These are phyloP conservation scores for Strigops habroptila DNA, from an alignment of 2,113 vertebrate species.

Conservation along the genomic window DNA sequence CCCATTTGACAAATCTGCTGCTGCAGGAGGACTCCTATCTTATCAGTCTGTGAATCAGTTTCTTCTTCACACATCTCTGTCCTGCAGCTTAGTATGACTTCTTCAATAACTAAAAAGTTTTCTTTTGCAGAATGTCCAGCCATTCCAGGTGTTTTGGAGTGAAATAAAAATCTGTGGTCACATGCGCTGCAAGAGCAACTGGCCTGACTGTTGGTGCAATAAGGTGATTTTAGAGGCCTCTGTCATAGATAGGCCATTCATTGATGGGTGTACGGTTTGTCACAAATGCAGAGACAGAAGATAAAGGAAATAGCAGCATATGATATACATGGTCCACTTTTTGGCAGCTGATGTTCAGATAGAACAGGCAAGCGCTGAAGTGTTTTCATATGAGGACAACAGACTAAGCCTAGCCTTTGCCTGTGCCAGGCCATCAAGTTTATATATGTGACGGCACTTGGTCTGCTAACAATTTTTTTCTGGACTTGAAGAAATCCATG, in stretches of 20 bases:
- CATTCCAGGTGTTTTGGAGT: not conserved
- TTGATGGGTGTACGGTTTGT: not conserved
- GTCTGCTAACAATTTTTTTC: not conserved
- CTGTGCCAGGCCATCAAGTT: not conserved
- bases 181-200: not conserved
- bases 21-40: not conserved
- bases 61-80: not conserved
- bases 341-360: not conserved
- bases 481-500: not conserved
- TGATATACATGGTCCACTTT: not conserved
- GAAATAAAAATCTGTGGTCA: not conserved
- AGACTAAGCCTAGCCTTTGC: not conserved
- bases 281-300: not conserved
- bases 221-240: not conserved
- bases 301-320: not conserved
- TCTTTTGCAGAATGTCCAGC: not conserved
- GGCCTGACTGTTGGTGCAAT: not conserved
- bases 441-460: not conserved
- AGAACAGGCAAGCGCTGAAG: not conserved
- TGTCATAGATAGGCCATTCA: not conserved
- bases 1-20: not conserved
- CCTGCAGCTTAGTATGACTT: not conserved
- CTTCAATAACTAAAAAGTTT: not conserved
- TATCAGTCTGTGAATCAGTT: not conserved
- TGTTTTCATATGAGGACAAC: not conserved